Conservation (phyloP, 2,888 invertebrate species). For the Philaethria dido region DNA sequence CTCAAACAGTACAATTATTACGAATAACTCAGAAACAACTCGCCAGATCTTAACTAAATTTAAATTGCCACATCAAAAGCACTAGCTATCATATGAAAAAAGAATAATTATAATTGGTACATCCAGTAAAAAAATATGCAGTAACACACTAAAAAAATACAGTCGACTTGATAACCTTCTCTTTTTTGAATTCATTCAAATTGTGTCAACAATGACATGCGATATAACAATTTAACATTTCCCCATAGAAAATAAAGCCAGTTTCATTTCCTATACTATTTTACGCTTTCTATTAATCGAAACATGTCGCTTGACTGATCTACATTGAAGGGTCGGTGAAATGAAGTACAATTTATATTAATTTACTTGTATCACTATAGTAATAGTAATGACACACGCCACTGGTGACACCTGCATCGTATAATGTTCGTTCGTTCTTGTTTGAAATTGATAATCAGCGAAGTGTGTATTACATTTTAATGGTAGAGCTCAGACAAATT, state of each 20-base stretch:
- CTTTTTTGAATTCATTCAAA: background rate
- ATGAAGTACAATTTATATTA: conserved; percentile 6
- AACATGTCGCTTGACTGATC: background rate
- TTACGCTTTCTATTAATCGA: background rate
- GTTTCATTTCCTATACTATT: conserved; percentile 6
- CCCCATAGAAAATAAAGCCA: background rate
- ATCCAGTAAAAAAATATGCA: too few relatives aligned
- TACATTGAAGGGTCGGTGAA: background rate
- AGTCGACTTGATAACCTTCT: too few relatives aligned
- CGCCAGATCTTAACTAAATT: too few relatives aligned
- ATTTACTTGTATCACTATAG: conserved; percentile 7
- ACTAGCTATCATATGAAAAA: too few relatives aligned
- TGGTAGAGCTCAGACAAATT: background rate
- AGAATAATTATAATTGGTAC: too few relatives aligned
- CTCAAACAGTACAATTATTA: too few relatives aligned
- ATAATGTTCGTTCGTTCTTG: too few relatives aligned
- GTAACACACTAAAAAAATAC: too few relatives aligned
- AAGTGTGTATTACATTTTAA: background rate
- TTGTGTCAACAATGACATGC: background rate
- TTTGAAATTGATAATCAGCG: background rate
- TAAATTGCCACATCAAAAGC: too few relatives aligned
- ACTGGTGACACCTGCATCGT: conserved; percentile 19
- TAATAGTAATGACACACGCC: conserved; percentile 11
- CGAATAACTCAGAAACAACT: too few relatives aligned
- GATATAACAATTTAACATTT: background rate